Conservation (phyloP, 2,797 vertebrate genomes). For the Zalophus californianus region DNA sequence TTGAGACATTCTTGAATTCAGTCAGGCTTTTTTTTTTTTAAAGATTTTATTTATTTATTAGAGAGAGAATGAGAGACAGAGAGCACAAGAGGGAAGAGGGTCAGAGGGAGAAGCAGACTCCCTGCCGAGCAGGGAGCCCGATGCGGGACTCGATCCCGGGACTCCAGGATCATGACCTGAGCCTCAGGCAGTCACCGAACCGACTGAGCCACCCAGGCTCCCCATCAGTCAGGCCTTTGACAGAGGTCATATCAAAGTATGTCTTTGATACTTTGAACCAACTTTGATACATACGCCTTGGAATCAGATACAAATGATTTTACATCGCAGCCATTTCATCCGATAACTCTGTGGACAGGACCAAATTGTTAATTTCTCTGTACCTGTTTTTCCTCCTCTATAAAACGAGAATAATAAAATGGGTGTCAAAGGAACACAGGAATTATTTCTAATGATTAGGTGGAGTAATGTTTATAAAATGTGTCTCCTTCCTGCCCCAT, state of each 20-base stretch:
- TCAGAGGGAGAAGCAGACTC: too few relatives aligned
- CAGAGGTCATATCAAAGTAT: too few relatives aligned
- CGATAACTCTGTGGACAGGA: background rate
- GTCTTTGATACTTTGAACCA: background rate
- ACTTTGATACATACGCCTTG: background rate
- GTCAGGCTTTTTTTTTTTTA: background rate
- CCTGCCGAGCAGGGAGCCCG: too few relatives aligned
- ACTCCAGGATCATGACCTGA: too few relatives aligned
- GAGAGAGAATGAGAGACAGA: too few relatives aligned
- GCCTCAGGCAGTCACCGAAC: too few relatives aligned
- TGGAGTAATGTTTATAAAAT: background rate
- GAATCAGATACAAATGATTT: background rate
- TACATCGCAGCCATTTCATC: background rate
- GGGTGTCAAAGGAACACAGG: background rate
- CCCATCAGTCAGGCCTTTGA: too few relatives aligned
- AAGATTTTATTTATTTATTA: too few relatives aligned
- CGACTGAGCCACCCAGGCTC: too few relatives aligned
- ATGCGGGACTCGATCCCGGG: too few relatives aligned
- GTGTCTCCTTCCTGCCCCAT: background rate
- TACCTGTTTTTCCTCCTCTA: background rate
- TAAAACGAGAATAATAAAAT: background rate
- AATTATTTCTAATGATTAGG: background rate
- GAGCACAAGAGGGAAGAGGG: too few relatives aligned
- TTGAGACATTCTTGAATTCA: background rate
- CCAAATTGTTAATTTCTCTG: background rate